Evolutionary conservation across 2,113 vertebrate genomes (phyloP).

Genomic region (Dascyllus trimaculatus): DNA sequence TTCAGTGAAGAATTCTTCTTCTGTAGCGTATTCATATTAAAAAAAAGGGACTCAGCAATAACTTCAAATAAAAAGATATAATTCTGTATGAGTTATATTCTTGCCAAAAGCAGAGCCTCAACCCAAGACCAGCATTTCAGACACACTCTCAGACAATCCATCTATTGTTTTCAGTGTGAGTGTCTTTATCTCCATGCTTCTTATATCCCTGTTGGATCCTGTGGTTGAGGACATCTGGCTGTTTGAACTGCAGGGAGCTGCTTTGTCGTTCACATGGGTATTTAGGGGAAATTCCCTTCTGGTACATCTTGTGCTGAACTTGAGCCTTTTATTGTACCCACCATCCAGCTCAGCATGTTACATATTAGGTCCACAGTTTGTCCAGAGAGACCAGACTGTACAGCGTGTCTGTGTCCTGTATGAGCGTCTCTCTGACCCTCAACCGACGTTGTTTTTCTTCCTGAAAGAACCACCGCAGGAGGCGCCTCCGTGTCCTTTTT

Average conservation of each 20-base stretch:
- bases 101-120: slow-evolving; percentile 10
- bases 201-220: slow-evolving; percentile 59
- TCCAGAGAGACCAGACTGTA: slow-evolving; percentile 27
- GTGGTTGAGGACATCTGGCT: slow-evolving; percentile 77
- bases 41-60: background rate
- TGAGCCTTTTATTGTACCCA: slow-evolving; percentile 50
- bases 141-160: slow-evolving; percentile 26
- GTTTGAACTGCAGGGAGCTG: slow-evolving; percentile 62
- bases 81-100: slow-evolving; percentile 12
- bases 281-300: slow-evolving; percentile 75
- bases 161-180: slow-evolving; percentile 56
- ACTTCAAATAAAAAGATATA: background rate
- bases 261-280: slow-evolving; percentile 61
- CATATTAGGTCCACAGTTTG: slow-evolving; percentile 38
- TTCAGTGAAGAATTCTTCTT: background rate
- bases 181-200: slow-evolving; percentile 48
- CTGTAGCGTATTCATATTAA: background rate
- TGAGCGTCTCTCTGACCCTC: slow-evolving; percentile 18
- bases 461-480: slow-evolving; percentile 53
- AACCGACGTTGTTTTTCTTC: slow-evolving; percentile 51
- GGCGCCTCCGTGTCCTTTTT: slow-evolving; percentile 48
- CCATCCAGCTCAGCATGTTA: slow-evolving; percentile 29
- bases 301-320: slow-evolving; percentile 44
- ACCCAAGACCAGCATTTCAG: slow-evolving; percentile 13
- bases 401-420: slow-evolving; percentile 39